Evolutionary conservation across 2,888 invertebrate species (phyloP).

Genomic region (Heliconius ethilla): DNA sequence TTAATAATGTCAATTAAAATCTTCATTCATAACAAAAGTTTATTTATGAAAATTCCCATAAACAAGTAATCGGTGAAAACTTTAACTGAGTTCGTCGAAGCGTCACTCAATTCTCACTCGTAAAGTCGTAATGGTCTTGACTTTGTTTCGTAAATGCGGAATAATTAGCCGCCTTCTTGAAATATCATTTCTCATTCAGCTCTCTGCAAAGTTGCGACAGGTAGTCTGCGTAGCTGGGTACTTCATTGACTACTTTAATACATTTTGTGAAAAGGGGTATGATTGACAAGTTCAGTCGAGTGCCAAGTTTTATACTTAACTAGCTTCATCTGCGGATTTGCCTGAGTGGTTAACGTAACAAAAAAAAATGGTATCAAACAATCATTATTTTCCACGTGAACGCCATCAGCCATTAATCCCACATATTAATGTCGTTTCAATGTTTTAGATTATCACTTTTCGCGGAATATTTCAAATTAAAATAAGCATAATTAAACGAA

Average conservation of each 20-base stretch:
- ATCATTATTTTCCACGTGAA: too few relatives aligned
- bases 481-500: too few relatives aligned
- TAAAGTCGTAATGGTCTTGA: conserved; percentile 35
- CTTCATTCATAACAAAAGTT: neutral
- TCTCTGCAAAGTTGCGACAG: conserved; percentile 21
- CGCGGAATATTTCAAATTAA: too few relatives aligned
- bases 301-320: neutral
- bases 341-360: neutral
- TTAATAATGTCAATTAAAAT: neutral
- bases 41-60: conserved; percentile 3
- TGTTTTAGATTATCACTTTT: too few relatives aligned
- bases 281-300: conserved; percentile 12
- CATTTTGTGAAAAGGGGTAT: conserved; percentile 12
- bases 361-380: too few relatives aligned
- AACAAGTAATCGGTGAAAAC: conserved; percentile 24
- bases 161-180: conserved; percentile 34
- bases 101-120: conserved; percentile 25
- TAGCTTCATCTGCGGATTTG: neutral
- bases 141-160: conserved; percentile 31
- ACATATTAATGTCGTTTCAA: too few relatives aligned
- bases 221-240: conserved; percentile 11
- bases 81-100: conserved; percentile 10
- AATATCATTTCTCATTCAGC: conserved; percentile 37
- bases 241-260: conserved; percentile 16
- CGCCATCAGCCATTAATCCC: too few relatives aligned